Percentiles rank a stretch among this genome's conserved stretches.
Conservation (phyloP, 2,113 vertebrate species). For the Notarius lentiginosus region DNA sequence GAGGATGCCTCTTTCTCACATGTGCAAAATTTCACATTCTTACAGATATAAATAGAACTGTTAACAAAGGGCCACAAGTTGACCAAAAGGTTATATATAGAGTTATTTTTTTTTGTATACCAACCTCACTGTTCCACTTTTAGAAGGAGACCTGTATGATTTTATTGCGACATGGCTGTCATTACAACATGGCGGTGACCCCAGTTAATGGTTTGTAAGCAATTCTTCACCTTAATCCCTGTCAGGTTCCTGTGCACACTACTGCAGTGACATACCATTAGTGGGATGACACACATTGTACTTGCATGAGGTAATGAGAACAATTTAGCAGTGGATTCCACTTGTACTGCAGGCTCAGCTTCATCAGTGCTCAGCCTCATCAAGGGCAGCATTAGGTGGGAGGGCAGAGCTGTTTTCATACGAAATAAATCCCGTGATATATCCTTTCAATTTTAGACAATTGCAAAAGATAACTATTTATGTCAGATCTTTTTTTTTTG, state of each 20-base stretch:
- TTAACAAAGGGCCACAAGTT: slow-evolving; percentile 22
- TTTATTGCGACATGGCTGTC: slow-evolving; percentile 64
- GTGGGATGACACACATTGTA: slow-evolving; percentile 69
- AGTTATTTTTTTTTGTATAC: slow-evolving; percentile 56
- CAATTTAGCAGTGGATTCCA: slow-evolving; percentile 60
- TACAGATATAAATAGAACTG: slow-evolving; percentile 37
- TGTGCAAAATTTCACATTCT: slow-evolving; percentile 33
- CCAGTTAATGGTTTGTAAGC: slow-evolving; percentile 71
- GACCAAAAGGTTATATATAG: slow-evolving; percentile 39
- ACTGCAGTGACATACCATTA: slow-evolving; percentile 66
- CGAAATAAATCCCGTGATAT: slow-evolving; percentile 45
- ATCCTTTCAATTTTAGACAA: not conserved
- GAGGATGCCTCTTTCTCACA: slow-evolving; percentile 31
- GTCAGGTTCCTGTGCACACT: slow-evolving; percentile 63
- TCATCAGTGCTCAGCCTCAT: slow-evolving; percentile 49
- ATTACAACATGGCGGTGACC: slow-evolving; percentile 71
- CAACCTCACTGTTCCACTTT: slow-evolving; percentile 61
- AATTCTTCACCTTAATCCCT: slow-evolving; percentile 70
- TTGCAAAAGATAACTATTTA: not conserved
- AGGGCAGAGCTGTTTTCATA: slow-evolving; percentile 58
- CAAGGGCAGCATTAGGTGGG: slow-evolving; percentile 40
- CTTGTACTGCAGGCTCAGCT: slow-evolving; percentile 54
- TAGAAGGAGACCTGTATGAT: slow-evolving; percentile 55
- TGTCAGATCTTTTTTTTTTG: not conserved
- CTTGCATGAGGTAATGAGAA: slow-evolving; percentile 73